Evolutionary conservation across 2,113 vertebrate species (phyloP).

Genomic region (Urocitellus parryii): DNA sequence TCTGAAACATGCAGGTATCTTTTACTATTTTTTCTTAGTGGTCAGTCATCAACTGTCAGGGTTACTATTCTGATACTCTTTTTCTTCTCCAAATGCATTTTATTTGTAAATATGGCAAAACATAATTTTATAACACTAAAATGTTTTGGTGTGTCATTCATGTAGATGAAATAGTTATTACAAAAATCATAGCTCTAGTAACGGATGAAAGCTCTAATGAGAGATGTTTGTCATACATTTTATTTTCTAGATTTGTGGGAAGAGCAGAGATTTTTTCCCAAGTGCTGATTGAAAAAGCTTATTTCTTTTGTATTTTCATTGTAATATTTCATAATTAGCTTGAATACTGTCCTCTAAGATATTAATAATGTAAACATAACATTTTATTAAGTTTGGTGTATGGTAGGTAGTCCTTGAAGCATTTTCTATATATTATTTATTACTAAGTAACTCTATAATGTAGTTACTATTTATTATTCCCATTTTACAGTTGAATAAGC

Average conservation of each 20-base stretch:
- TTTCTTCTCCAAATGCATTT: background rate
- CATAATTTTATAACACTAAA: background rate
- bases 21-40: conserved; percentile 9
- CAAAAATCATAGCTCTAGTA: background rate
- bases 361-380: background rate
- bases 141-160: background rate
- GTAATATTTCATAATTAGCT: background rate
- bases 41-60: background rate
- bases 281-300: background rate
- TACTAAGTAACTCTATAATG: background rate
- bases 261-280: background rate
- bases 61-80: background rate
- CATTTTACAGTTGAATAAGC: conserved; percentile 22
- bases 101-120: background rate
- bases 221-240: background rate
- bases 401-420: background rate
- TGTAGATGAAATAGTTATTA: background rate
- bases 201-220: background rate
- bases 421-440: background rate
- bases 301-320: background rate
- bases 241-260: background rate
- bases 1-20: background rate
- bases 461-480: conserved; percentile 6
- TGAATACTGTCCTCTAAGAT: background rate
- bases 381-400: background rate